Conservation (phyloP, 2,797 vertebrate genomes). For the Hozukius guyotensis region DNA sequence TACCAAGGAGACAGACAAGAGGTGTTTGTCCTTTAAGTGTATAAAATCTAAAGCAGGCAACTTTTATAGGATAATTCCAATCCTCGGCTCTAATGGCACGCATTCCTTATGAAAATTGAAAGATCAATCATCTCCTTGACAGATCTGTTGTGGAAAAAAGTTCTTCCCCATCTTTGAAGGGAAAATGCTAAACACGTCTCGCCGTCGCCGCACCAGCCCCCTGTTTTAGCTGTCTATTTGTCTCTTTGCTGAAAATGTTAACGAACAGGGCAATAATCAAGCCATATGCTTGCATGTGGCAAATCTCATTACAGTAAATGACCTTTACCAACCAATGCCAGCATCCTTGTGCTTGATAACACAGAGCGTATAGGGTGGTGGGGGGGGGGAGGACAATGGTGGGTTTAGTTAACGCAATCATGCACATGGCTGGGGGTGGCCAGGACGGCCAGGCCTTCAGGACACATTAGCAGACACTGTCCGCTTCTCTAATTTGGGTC, state of each 20-base stretch:
- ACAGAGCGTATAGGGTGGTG: slow-evolving; percentile 27
- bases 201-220: neutral
- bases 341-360: slow-evolving; percentile 71
- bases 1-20: slow-evolving; percentile 82
- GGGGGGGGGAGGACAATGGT: slow-evolving; percentile 51
- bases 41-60: slow-evolving; percentile 79
- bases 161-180: slow-evolving; percentile 62
- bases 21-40: slow-evolving; percentile 82
- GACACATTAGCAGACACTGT: slow-evolving; percentile 73
- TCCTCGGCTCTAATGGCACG: slow-evolving; percentile 70
- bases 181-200: slow-evolving; percentile 70
- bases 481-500: slow-evolving; percentile 77
- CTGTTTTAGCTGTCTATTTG: slow-evolving; percentile 73
- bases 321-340: slow-evolving; percentile 81
- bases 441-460: slow-evolving; percentile 74
- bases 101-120: slow-evolving; percentile 81
- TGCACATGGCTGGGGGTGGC: slow-evolving; percentile 67
- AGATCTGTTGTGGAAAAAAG: slow-evolving; percentile 65
- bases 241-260: slow-evolving; percentile 80
- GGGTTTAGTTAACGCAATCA: slow-evolving; percentile 78
- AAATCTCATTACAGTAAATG: slow-evolving; percentile 83
- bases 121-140: slow-evolving; percentile 79
- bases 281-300: slow-evolving; percentile 81
- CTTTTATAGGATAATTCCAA: slow-evolving; percentile 83
- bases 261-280: slow-evolving; percentile 80